Conservation (phyloP, 2,113 vertebrate genomes). For the Micronisus gabar region DNA sequence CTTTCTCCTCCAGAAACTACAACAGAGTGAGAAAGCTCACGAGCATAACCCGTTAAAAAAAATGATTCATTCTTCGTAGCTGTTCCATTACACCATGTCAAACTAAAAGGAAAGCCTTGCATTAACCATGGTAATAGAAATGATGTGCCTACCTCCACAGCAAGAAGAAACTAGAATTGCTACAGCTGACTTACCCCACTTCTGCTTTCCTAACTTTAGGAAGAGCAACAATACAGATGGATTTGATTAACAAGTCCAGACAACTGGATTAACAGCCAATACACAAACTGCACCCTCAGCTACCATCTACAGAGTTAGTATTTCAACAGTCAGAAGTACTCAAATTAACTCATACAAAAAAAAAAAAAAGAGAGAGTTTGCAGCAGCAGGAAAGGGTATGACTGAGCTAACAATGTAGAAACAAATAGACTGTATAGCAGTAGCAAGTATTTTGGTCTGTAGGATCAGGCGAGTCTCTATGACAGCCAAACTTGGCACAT, state of each 20-base stretch:
- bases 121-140: not conserved
- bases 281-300: not conserved
- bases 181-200: not conserved
- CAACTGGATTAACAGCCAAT: not conserved
- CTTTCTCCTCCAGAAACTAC: not conserved
- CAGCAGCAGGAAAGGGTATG: not conserved
- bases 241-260: slow-evolving; percentile 4
- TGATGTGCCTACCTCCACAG: not conserved
- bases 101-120: not conserved
- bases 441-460: not conserved
- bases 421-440: not conserved
- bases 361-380: not conserved
- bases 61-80: not conserved
- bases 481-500: not conserved
- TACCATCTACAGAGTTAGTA: not conserved
- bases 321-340: not conserved
- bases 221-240: not conserved
- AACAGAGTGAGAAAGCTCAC: not conserved
- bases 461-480: not conserved
- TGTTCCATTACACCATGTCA: not conserved
- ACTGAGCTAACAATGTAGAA: not conserved
- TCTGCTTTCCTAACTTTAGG: not conserved
- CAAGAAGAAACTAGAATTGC: not conserved
- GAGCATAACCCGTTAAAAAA: not conserved
- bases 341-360: not conserved